A percentile compares a stretch with the other conserved stretches of the same genome.
These are phyloP conservation scores for Polylopha cassiicola DNA, from an alignment of 2,888 invertebrate genomes.

Conservation along the genomic window DNA sequence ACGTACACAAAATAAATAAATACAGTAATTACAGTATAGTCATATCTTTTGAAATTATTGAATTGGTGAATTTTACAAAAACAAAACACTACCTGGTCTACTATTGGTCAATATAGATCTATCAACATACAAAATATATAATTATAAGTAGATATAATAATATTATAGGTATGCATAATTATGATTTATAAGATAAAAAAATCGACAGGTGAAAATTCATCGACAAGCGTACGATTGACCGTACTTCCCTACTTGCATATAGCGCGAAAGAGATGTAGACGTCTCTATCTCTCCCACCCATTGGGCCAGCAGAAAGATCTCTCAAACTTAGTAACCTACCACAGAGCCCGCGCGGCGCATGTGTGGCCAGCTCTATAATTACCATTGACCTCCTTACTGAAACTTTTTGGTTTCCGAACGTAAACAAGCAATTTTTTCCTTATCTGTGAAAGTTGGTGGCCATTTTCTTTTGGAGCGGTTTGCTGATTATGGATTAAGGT, in stretches of 20 bases:
- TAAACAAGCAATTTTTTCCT: constrained; percentile 40
- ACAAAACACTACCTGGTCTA: too few species aligned
- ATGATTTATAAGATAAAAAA: too few species aligned
- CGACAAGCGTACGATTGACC: too few species aligned
- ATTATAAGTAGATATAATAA: too few species aligned
- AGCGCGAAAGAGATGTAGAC: constrained; percentile 49
- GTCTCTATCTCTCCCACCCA: constrained; percentile 39
- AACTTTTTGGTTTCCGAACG: constrained; percentile 27
- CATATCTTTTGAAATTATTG: too few species aligned
- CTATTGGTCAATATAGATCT: too few species aligned
- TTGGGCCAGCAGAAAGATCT: constrained; percentile 43
- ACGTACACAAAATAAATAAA: too few species aligned
- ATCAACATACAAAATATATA: too few species aligned
- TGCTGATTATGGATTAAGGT: constrained; percentile 33
- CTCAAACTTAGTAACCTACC: constrained; percentile 49
- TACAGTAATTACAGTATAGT: too few species aligned
- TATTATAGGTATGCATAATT: too few species aligned
- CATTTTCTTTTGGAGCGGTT: constrained; percentile 25
- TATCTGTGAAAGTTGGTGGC: constrained; percentile 31
- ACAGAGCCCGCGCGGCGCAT: constrained; percentile 42
- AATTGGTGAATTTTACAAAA: too few species aligned
- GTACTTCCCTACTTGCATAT: constrained; percentile 9
- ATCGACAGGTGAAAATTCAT: too few species aligned
- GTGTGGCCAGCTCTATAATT: constrained; percentile 33
- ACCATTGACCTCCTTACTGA: constrained; percentile 40